Conservation (phyloP, 2,888 invertebrate genomes). For the Phortica okadai region DNA sequence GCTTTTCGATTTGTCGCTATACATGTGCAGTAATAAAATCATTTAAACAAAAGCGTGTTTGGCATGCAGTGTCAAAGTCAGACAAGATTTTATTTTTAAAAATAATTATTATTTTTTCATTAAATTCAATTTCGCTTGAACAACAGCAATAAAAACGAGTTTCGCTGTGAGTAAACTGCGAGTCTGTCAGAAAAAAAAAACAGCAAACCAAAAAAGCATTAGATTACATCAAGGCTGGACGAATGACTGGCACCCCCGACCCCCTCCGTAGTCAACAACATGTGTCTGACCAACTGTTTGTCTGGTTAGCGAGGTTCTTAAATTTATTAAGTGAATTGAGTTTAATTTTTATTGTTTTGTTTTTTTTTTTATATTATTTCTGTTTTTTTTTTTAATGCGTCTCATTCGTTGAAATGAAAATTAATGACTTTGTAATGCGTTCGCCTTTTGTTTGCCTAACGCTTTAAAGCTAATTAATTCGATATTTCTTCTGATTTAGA, state of each 20-base stretch:
- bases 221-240: conserved; percentile 11
- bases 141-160: conserved; percentile 20
- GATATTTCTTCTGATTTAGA: conserved; percentile 5
- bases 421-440: conserved; percentile 29
- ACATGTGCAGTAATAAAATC: too few relatives aligned
- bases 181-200: not conserved
- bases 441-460: not conserved
- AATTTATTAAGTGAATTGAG: not conserved
- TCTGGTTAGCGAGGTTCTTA: not conserved
- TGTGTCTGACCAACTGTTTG: not conserved
- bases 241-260: not conserved
- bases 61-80: not conserved
- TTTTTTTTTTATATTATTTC: not conserved
- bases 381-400: not conserved
- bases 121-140: conserved; percentile 4
- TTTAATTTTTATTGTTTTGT: not conserved
- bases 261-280: too few relatives aligned
- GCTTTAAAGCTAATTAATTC: conserved; percentile 30
- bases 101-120: not conserved
- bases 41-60: not conserved
- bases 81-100: not conserved
- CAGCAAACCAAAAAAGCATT: not conserved
- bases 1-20: too few relatives aligned
- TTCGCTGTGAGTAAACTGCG: not conserved
- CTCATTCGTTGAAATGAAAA: conserved; percentile 12